phyloP scores from a whole-genome alignment of 1,140 invertebrate genomes.

The Dryas iulia region DNA sequence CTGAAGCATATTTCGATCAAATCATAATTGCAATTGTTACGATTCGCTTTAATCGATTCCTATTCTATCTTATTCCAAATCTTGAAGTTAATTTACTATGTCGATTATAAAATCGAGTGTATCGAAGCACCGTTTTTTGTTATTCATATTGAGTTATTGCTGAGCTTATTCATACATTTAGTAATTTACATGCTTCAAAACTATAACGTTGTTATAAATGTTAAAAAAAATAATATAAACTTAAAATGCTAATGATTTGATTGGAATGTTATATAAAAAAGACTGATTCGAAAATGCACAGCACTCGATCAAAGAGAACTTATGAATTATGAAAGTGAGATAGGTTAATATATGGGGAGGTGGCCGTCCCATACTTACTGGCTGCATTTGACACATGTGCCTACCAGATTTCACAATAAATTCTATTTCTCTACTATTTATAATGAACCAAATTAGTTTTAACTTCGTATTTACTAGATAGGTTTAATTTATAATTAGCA shows the following conservation, averaged over 20 bases:
- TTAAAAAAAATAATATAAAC: background rate
- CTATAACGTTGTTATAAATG: background rate
- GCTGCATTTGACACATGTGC: constrained; percentile 27
- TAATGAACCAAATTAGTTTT: background rate
- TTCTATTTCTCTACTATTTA: background rate
- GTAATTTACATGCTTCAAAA: background rate
- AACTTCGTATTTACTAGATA: background rate
- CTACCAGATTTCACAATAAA: constrained; percentile 16
- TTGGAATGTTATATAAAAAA: constrained; percentile 39
- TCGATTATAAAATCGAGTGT: background rate
- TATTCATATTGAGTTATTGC: background rate
- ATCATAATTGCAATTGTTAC: background rate
- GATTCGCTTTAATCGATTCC: background rate
- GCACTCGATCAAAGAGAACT: constrained; percentile 42
- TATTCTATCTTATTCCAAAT: background rate
- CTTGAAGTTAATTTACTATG: background rate
- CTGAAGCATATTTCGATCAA: constrained; percentile 7
- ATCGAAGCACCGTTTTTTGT: background rate
- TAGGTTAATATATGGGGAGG: constrained; percentile 36
- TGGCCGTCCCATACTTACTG: constrained; percentile 40
- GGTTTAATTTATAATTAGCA: background rate
- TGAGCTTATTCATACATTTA: background rate
- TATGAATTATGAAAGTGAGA: constrained; percentile 46
- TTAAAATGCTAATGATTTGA: constrained; percentile 38
- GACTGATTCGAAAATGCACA: constrained; percentile 60